phyloP scores from a whole-genome alignment of 1,140 invertebrate species.

The Pseudomyrmex dendroicus region DNA sequence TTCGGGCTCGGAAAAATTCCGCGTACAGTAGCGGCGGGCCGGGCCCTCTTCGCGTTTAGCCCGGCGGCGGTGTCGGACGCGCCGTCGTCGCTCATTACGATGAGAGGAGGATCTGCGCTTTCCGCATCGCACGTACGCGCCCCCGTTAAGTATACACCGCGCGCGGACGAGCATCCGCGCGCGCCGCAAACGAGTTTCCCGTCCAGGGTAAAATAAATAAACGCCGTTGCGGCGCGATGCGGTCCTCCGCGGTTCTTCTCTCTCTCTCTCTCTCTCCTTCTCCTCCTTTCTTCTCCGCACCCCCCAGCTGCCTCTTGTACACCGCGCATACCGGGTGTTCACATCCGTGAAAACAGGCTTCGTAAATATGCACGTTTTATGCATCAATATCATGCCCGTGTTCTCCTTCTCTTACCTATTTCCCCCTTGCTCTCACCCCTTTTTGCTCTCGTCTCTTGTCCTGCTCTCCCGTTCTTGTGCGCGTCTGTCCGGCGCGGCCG shows the following conservation, averaged over 20 bases:
- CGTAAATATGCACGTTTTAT: constrained; percentile 83
- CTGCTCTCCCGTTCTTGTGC: constrained; percentile 23
- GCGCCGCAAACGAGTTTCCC: constrained; percentile 80
- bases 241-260: constrained; percentile 42
- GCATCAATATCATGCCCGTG: constrained; percentile 77
- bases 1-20: constrained; percentile 43
- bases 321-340: constrained; percentile 82
- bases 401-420: constrained; percentile 53
- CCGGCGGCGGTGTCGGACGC: constrained; percentile 43
- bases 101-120: constrained; percentile 54
- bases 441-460: constrained; percentile 4
- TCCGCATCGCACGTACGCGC: constrained; percentile 52
- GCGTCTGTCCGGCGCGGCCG: constrained; percentile 20
- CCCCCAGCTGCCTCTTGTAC: constrained; percentile 72
- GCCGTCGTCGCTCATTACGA: constrained; percentile 64
- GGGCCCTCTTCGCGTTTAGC: not conserved
- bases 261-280: constrained; percentile 16
- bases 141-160: constrained; percentile 42
- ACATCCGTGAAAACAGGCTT: constrained; percentile 84
- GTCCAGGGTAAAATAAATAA: constrained; percentile 83
- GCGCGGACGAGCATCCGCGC: constrained; percentile 34
- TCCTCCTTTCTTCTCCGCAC: not conserved
- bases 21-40: constrained; percentile 3
- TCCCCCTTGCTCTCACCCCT: constrained; percentile 1
- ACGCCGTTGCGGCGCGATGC: constrained; percentile 72